These are phyloP conservation scores for Parnassius smintheus DNA, from an alignment of 2,888 invertebrate genomes.

Conservation along the genomic window DNA sequence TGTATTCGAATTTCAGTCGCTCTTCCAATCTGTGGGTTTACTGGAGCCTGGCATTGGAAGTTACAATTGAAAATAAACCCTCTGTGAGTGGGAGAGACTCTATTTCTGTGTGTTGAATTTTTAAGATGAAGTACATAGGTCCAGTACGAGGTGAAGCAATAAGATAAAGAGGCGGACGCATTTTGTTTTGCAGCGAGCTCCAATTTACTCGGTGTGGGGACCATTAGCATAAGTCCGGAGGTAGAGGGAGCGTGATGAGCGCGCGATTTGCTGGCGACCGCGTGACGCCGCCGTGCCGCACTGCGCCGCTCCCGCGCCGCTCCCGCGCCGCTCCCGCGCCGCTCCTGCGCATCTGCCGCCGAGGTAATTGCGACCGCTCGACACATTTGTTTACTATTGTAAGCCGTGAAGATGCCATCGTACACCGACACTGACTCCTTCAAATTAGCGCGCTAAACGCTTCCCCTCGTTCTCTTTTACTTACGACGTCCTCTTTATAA, in stretches of 20 bases:
- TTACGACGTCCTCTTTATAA: conserved; percentile 30
- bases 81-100: conserved; percentile 49
- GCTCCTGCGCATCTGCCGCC: conserved; percentile 40
- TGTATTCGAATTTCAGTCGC: conserved; percentile 75
- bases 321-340: conserved; percentile 36
- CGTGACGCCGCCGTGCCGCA: conserved; percentile 50
- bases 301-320: conserved; percentile 39
- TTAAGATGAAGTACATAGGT: conserved; percentile 40
- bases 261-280: conserved; percentile 63
- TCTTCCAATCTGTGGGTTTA: conserved; percentile 67
- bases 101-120: conserved; percentile 40
- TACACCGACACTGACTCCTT: conserved; percentile 63
- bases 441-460: conserved; percentile 70
- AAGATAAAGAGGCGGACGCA: conserved; percentile 77
- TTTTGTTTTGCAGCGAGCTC: conserved; percentile 74
- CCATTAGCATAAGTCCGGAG: conserved; percentile 78
- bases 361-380: conserved; percentile 70
- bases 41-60: conserved; percentile 47
- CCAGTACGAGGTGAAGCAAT: conserved; percentile 58
- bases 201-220: conserved; percentile 76
- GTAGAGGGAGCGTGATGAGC: conserved; percentile 67
- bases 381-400: conserved; percentile 80
- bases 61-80: conserved; percentile 50
- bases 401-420: conserved; percentile 79
- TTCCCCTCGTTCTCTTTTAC: conserved; percentile 35